These are phyloP conservation scores for Pithys albifrons DNA, from an alignment of 2,113 vertebrate genomes.

Conservation along the genomic window DNA sequence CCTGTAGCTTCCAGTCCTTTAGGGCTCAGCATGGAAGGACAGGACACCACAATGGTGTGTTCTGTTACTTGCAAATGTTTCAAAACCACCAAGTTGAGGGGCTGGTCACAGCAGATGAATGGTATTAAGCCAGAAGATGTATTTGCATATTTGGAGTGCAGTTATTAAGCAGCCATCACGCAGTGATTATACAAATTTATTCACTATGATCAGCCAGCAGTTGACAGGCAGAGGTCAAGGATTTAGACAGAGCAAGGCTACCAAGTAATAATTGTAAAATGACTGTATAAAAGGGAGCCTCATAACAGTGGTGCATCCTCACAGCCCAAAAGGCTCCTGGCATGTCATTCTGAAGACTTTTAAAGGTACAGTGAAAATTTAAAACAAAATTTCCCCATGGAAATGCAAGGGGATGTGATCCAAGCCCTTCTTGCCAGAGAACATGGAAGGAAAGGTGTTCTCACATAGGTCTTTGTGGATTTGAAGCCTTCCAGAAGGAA, in stretches of 20 bases:
- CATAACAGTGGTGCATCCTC: neutral
- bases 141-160: constrained; percentile 22
- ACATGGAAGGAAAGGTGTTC: neutral
- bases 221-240: constrained; percentile 40
- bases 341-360: neutral
- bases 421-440: neutral
- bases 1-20: neutral
- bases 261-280: constrained; percentile 18
- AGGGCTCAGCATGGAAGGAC: neutral
- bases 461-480: neutral
- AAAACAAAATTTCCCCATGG: neutral
- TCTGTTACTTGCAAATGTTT: neutral
- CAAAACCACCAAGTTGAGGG: neutral
- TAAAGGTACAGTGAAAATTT: neutral
- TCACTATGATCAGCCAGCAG: constrained; percentile 5
- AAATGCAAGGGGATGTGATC: neutral
- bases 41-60: neutral
- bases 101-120: neutral
- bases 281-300: neutral
- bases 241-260: neutral
- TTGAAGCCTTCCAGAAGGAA: neutral
- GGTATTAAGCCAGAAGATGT: neutral
- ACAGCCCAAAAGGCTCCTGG: neutral
- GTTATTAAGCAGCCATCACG: constrained; percentile 41
- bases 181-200: constrained; percentile 41